Conservation (phyloP, 2,888 invertebrate species). For the Netelia inedita region DNA sequence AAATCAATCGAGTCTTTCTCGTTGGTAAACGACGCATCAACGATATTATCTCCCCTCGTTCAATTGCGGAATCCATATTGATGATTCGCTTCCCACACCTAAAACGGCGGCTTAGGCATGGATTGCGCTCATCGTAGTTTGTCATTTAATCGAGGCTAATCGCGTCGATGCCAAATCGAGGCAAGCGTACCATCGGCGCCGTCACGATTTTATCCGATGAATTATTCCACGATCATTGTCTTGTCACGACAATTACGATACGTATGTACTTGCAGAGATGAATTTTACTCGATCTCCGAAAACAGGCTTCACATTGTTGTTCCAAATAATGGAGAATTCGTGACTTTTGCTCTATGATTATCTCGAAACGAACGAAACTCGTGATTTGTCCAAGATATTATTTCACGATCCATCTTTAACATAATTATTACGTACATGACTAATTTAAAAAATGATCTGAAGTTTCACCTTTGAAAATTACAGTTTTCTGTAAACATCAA, state of each 20-base stretch:
- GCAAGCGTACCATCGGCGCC: not conserved
- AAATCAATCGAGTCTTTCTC: constrained; percentile 18
- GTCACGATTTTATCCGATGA: constrained; percentile 23
- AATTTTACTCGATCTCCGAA: not conserved
- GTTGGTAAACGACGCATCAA: not conserved
- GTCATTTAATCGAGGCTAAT: constrained; percentile 42
- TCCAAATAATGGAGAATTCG: not conserved
- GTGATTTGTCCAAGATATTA: not conserved
- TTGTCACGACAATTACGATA: constrained; percentile 23
- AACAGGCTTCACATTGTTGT: not conserved
- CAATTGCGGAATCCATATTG: not conserved
- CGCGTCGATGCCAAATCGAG: constrained; percentile 46
- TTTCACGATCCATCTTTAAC: not conserved
- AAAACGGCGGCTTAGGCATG: constrained; percentile 52
- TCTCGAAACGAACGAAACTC: not conserved
- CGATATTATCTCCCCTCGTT: constrained; percentile 21
- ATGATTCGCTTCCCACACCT: constrained; percentile 49
- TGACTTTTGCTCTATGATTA: not conserved
- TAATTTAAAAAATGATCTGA: not conserved
- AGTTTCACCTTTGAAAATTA: not conserved
- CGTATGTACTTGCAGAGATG: not conserved
- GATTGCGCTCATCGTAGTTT: constrained; percentile 17
- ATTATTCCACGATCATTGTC: constrained; percentile 51
- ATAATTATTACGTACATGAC: not conserved
- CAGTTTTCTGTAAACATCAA: too few species aligned